Evolutionary conservation across 1,140 invertebrate species (phyloP), one percentile per base, ranked within the genome.

Genomic region (Palaemon carinicauda): DNA sequence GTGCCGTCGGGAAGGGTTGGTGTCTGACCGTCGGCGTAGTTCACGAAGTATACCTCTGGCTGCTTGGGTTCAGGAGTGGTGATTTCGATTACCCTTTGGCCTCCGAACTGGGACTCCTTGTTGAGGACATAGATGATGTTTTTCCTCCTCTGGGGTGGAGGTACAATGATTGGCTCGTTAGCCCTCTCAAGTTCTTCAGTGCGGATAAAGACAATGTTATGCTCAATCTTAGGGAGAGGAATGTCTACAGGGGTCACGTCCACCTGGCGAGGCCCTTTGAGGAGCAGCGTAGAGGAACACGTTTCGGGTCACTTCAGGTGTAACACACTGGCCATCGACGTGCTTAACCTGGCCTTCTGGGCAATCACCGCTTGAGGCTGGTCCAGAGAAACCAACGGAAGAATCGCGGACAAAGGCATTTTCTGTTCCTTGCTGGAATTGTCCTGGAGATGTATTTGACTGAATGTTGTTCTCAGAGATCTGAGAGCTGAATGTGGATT

Each of bases 91-190:
- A 83, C 29, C 33, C 21, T 56, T 60, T 81, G 80, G 9, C 12
- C 9, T 1, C 71, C 9, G 7, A 41, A 29, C 29, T 60, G 27
- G 12, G 52, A 33, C 31, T 80, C 74, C 27, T 88, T 88, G 82
- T 85, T 88, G 24, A 88, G 88, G 52, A 88, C 82, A 24, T 86
- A 85, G 0, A 88, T 73, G n/a, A 88, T 33, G 75, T 83, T 80
- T 31, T 88, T 77, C 69, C 75, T 69, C 17, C 75, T 69, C 17
- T 71, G 41, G 12, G 88, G 88, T 21, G 88, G 82, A 51, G 88
- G 88, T n/a, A 88, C 65, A n/a, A 88, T 53, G 73, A 88, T 75
- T 24, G 88, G 88, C 15, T 86, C 84, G 33, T 27, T 12, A 77
- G 56, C 12, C 60, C 31, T 15, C 50, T 31, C 51, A n/a, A n/a